Base-by-base conservation (phyloP, 2,113 vertebrate species). In the Bubo blakistoni region DNA sequence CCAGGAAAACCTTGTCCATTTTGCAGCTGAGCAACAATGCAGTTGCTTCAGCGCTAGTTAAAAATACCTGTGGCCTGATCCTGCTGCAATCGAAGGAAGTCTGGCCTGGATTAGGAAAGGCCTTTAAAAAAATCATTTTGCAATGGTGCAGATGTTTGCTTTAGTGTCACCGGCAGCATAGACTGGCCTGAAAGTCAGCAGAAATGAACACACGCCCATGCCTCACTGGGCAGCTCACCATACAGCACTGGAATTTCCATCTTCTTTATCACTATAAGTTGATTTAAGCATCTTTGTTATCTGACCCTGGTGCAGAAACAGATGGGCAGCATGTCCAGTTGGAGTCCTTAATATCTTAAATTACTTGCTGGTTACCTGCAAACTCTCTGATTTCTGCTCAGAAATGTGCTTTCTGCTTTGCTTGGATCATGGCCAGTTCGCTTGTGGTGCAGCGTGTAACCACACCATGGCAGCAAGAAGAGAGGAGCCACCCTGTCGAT, bases 381-480 rank as follows among this genome's bases (percentile, higher is more conserved):
- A 82, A 66, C 58, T 19, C 71, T 55, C 78, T 73, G 70, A 49
- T 69, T 90, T 78, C 80, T 74, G 72, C 77, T 92, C 59, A 66
- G 88, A 93, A 94, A 91, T 57, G n/a, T 78, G 72, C 72, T 90
- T 81, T 92, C 80, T 84, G 92, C 69, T 93, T 88, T 86, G 32
- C 59, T 91, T 92, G 94, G 86, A 5, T 10, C 0, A 0, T 0
- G 5, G 74, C 88, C 92, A 84, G 61, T 3, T 91, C 7, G 5
- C 80, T 72, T 47, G 49, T 62, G 94, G 82, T 63, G 32, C 46
- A 58, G 87, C 3, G 1, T 57, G 42, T 40, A 81, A 87, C 92
- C 73, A 69, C 86, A 69, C 65, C 83, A 84, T 9, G 32, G 83
- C 86, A 65, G 69, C 57, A 57, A 81, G 82, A 69, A 58, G 44